Conservation (phyloP, 53 echinoderm and acorn worm genomes). For the Hippasteria phrygiana region DNA sequence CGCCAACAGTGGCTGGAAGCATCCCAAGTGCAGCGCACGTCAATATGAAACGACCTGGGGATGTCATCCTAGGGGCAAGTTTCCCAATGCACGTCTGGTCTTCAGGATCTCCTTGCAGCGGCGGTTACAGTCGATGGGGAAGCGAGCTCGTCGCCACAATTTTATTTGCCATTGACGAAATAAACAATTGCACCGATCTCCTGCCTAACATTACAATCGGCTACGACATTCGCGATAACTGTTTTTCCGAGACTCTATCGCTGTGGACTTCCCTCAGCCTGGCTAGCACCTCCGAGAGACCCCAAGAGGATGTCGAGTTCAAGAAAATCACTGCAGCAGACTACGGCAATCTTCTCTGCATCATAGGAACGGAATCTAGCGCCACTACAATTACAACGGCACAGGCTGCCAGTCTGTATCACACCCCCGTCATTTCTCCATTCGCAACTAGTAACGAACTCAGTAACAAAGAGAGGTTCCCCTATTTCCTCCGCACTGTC, state of each 20-base stretch:
- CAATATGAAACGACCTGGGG: conserved; percentile 36
- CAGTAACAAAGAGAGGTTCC: conserved; percentile 46
- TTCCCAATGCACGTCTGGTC: conserved; percentile 10
- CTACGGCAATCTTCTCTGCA: conserved; percentile 25
- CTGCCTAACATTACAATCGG: conserved; percentile 64
- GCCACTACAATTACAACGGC: conserved; percentile 47
- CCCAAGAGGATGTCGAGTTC: conserved; percentile 49
- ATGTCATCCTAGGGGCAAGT: conserved; percentile 39
- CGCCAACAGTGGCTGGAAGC: not conserved
- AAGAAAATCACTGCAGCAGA: not conserved
- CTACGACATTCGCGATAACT: conserved; percentile 59
- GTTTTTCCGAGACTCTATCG: conserved; percentile 47
- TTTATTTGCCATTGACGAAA: conserved; percentile 39
- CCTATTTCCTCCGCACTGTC: conserved; percentile 67
- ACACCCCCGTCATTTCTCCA: conserved; percentile 44
- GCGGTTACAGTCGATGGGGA: not conserved
- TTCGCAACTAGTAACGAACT: conserved; percentile 71
- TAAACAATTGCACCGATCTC: conserved; percentile 58
- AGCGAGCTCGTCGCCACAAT: conserved; percentile 20
- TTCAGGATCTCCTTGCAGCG: conserved; percentile 37
- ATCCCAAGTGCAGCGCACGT: conserved; percentile 28
- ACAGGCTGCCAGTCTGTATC: conserved; percentile 54
- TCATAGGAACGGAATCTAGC: conserved; percentile 59
- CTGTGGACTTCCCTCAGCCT: conserved; percentile 42
- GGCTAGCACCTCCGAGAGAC: conserved; percentile 37